Evolutionary conservation across 1,140 invertebrate species (phyloP).

Genomic region (Macrocentrus cingulum): DNA sequence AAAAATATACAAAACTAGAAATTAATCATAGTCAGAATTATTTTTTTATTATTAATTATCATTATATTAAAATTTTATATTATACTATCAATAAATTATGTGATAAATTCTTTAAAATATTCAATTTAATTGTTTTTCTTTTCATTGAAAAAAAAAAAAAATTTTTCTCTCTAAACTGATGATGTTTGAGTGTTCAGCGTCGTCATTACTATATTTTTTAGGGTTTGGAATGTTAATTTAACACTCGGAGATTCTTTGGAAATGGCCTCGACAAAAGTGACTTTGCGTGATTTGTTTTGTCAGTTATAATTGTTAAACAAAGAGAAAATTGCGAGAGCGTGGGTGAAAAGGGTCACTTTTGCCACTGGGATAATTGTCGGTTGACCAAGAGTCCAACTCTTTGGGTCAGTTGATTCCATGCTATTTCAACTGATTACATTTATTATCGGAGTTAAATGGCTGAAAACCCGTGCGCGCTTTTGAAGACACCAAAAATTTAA

Average conservation of each 20-base stretch:
- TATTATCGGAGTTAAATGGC: slow-evolving; percentile 48
- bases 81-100: too few species aligned
- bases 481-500: neutral
- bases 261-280: neutral
- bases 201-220: neutral
- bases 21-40: too few species aligned
- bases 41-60: too few species aligned
- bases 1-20: too few species aligned
- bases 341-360: neutral
- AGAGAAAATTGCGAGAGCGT: neutral
- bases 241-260: too few species aligned
- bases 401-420: slow-evolving; percentile 43
- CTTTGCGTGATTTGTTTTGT: neutral
- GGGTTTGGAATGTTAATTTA: too few species aligned
- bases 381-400: neutral
- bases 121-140: too few species aligned
- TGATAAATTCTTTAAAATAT: too few species aligned
- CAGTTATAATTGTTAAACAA: neutral
- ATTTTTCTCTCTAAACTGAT: too few species aligned
- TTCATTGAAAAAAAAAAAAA: too few species aligned
- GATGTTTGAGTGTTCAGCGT: too few species aligned
- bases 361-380: slow-evolving; percentile 13
- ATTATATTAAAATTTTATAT: too few species aligned
- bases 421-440: slow-evolving; percentile 52
- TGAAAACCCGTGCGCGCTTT: neutral